Evolutionary conservation across 2,888 invertebrate genomes (phyloP).

Genomic region (Stenichneumon culpator): DNA sequence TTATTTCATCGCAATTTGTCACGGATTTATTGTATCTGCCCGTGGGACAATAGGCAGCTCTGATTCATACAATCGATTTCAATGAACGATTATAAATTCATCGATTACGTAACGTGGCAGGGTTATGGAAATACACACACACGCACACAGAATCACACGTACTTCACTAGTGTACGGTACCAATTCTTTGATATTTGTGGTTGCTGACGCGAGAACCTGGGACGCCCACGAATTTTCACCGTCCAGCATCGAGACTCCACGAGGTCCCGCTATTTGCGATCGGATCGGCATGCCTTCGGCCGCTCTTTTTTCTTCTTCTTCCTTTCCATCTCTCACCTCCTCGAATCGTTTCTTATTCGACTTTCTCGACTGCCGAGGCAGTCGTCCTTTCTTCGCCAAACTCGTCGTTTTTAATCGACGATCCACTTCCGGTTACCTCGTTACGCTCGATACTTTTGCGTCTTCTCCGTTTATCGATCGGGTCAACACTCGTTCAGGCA

Average conservation of each 20-base stretch:
- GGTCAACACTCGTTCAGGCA: neutral
- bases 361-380: conserved; percentile 50
- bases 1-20: neutral
- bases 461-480: neutral
- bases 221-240: conserved; percentile 88
- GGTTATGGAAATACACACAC: conserved; percentile 2
- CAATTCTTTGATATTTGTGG: conserved; percentile 77
- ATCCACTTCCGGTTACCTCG: conserved; percentile 15
- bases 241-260: conserved; percentile 86
- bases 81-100: conserved; percentile 53
- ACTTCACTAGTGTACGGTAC: conserved; percentile 69
- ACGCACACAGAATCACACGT: conserved; percentile 3
- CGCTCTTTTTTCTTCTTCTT: conserved; percentile 50
- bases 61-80: conserved; percentile 53
- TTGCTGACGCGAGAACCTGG: conserved; percentile 81
- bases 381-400: conserved; percentile 41
- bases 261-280: conserved; percentile 73
- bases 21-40: neutral
- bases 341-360: conserved; percentile 40
- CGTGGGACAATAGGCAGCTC: conserved; percentile 13
- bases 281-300: conserved; percentile 72
- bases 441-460: neutral
- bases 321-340: conserved; percentile 7
- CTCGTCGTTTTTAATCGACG: conserved; percentile 40
- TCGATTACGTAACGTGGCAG: conserved; percentile 57